Conservation (phyloP, 1,140 invertebrate species). For the Bombus cullumanus region DNA sequence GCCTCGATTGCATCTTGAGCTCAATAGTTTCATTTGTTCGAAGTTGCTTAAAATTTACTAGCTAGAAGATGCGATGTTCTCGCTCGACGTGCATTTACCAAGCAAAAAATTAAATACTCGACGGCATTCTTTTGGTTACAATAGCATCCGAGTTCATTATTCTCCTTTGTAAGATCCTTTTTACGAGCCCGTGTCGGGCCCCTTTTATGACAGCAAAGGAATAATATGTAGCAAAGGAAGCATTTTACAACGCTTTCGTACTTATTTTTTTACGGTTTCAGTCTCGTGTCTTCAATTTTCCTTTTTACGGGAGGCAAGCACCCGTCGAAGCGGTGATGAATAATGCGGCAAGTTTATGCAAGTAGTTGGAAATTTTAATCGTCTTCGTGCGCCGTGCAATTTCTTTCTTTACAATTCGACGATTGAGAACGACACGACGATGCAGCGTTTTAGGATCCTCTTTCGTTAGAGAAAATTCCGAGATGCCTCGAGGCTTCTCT, state of each 20-base stretch:
- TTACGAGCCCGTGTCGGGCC: neutral
- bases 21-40: neutral
- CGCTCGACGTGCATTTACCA: neutral
- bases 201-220: neutral
- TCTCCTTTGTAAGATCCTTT: neutral
- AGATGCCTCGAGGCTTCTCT: neutral
- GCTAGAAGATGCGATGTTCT: too few species aligned
- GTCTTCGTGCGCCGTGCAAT: slow-evolving; percentile 16
- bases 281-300: slow-evolving; percentile 13
- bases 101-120: neutral
- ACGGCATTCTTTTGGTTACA: neutral
- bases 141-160: slow-evolving; percentile 20
- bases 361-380: slow-evolving; percentile 48
- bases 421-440: slow-evolving; percentile 16
- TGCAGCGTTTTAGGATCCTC: neutral
- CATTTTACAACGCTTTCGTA: slow-evolving; percentile 23
- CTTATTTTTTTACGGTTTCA: slow-evolving; percentile 12
- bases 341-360: slow-evolving; percentile 38
- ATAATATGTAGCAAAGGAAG: slow-evolving; percentile 34
- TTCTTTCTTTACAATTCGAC: slow-evolving; percentile 31
- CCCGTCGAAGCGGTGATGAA: slow-evolving; percentile 34
- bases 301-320: neutral
- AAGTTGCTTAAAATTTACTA: too few species aligned
- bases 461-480: neutral
- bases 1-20: neutral